Evolutionary conservation across 2,113 vertebrate species (phyloP), one percentile per base, ranked within the genome.

Genomic region (Hypomesus transpacificus): DNA sequence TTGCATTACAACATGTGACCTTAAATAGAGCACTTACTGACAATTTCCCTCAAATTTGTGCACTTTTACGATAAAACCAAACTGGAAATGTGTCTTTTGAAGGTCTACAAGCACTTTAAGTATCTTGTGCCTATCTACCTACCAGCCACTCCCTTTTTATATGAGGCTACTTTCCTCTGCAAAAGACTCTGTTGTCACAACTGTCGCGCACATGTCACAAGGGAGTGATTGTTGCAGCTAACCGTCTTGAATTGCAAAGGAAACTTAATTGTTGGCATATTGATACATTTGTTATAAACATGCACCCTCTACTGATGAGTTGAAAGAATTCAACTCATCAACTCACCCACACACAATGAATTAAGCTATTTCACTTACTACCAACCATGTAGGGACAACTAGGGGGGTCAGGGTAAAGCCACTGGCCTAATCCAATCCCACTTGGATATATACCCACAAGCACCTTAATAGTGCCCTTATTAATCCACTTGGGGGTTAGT

Each of bases 131-230:
- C 6, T 52, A n/a, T 24, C 22, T 4, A 16, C 39, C 46, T 22
- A 22, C 46, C 39, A n/a, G 31, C 31, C 31, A 22, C 39, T 14
- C 64, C 39, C n/a, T 52, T 53, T 67, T 26, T 21, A 52, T 22
- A 67, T 9, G 50, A 61, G 13, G 50, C 21, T 24, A 1, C 65
- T 51, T 51, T 51, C 34, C 20, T 8, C 20, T 58, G 13, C 22
- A 31, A 7, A 24, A 70, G 56, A 69, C 31, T 50, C 16, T 60
- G 58, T 31, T 18, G 50, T 28, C 4, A 28, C 17, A 70, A 2
- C 26, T 24, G 70, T 77, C 70, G 75, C 3, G 11, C 71, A 72
- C 39, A 57, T 66, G 71, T 84, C 74, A 74, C 63, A 65, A 68
- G 74, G 56, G 62, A 52, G 28, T 26, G 20, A 56, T 58, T 59